Evolutionary conservation across 2,888 invertebrate species (phyloP).

Genomic region (Eugnorisma glareosa): DNA sequence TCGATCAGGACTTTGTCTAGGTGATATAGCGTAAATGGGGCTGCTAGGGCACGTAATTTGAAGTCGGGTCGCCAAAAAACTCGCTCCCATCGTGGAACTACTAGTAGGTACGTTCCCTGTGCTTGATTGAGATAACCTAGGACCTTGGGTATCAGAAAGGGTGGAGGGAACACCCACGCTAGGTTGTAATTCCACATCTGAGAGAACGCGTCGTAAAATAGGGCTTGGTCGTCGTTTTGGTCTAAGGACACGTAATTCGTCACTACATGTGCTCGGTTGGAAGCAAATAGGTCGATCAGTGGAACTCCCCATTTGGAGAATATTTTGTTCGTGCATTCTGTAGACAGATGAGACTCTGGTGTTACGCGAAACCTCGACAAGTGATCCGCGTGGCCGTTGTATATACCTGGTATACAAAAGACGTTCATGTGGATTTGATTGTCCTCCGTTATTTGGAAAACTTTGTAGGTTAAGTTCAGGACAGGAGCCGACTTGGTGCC

Average conservation of each 20-base stretch:
- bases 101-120: not conserved
- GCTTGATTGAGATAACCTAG: no score
- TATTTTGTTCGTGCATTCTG: slow-evolving; percentile 3
- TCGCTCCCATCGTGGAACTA: slow-evolving; percentile 7
- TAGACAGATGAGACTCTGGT: not conserved
- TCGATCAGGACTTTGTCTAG: no score
- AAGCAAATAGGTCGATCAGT: not conserved
- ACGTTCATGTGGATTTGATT: not conserved
- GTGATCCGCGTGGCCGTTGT: no score
- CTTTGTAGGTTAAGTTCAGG: not conserved
- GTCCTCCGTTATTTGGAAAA: not conserved
- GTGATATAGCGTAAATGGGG: no score
- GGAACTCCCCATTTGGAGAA: not conserved
- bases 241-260: slow-evolving; percentile 4
- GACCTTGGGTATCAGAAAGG: no score
- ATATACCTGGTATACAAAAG: no score
- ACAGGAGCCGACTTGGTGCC: slow-evolving; percentile 1
- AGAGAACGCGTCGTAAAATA: slow-evolving; percentile 5
- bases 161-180: slow-evolving; percentile 7
- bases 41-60: not conserved
- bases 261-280: not conserved
- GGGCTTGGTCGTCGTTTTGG: slow-evolving; percentile 6
- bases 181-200: not conserved
- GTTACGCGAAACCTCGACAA: no score
- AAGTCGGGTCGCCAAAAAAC: slow-evolving; percentile 7